A percentile compares a stretch with the other conserved stretches of the same genome.
Conservation (phyloP, 2,113 vertebrate genomes). For the Pithys albifrons region DNA sequence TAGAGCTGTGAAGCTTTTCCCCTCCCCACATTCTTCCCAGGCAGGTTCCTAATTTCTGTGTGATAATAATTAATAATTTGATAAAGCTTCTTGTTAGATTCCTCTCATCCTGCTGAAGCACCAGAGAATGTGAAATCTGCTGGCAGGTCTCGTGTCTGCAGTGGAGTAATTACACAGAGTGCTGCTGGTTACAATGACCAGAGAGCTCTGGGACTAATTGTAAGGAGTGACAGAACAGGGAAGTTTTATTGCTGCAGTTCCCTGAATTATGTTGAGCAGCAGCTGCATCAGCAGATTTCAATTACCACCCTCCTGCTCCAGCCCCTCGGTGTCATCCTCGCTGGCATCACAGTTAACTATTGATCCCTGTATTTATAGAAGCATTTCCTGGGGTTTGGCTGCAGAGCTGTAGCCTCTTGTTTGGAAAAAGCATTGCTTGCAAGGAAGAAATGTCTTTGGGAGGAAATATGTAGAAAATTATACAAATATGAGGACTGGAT, state of each 20-base stretch:
- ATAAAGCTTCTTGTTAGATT: not conserved
- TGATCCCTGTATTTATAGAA: slow-evolving; percentile 60
- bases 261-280: slow-evolving; percentile 64
- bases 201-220: slow-evolving; percentile 57
- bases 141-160: slow-evolving; percentile 36
- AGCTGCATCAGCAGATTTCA: slow-evolving; percentile 69
- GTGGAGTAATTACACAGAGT: slow-evolving; percentile 55
- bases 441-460: not conserved
- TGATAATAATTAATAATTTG: slow-evolving; percentile 1
- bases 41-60: not conserved
- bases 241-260: slow-evolving; percentile 67
- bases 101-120: not conserved
- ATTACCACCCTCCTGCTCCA: slow-evolving; percentile 18
- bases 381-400: not conserved
- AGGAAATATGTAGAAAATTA: not conserved
- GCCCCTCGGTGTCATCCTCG: slow-evolving; percentile 29
- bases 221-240: slow-evolving; percentile 35
- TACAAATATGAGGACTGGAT: not conserved
- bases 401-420: not conserved
- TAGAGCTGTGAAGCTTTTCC: not conserved
- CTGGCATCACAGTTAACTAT: slow-evolving; percentile 52
- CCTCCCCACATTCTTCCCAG: not conserved
- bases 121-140: not conserved
- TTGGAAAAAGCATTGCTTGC: not conserved
- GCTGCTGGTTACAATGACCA: slow-evolving; percentile 54